phyloP scores from a whole-genome alignment of 1,140 invertebrate genomes.

The Tyrophagus putrescentiae region DNA sequence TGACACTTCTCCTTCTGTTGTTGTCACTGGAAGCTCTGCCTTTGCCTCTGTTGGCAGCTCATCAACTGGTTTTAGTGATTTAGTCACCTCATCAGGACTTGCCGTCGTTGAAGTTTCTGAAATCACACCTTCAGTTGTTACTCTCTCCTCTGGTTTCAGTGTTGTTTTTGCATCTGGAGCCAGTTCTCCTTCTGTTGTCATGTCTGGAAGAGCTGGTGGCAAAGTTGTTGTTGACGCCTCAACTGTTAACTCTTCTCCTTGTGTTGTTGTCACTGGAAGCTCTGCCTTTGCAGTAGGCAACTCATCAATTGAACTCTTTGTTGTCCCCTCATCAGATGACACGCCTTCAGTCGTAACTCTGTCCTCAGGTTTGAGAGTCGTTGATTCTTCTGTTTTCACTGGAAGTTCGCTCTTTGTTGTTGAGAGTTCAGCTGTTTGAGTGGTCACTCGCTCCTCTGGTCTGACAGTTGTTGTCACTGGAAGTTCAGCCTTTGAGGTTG shows the following conservation, averaged over 20 bases:
- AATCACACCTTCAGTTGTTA: neutral
- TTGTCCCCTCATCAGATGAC: neutral
- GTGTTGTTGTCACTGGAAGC: neutral
- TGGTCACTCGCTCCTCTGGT: neutral
- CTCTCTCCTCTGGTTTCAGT: neutral
- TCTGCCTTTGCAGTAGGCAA: neutral
- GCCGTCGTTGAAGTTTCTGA: neutral
- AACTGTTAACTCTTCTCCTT: neutral
- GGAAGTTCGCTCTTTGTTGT: too few species aligned
- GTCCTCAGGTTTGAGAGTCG: too few species aligned
- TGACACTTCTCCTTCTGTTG: neutral
- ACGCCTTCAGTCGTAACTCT: neutral
- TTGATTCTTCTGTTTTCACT: too few species aligned
- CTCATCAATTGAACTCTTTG: neutral
- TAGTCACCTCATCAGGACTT: neutral
- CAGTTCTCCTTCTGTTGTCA: neutral
- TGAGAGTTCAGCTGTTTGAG: too few species aligned
- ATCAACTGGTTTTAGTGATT: too few species aligned
- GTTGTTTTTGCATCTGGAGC: neutral
- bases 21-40: too few species aligned
- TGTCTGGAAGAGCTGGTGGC: constrained; percentile 3
- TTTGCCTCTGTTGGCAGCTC: too few species aligned
- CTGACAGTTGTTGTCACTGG: too few species aligned
- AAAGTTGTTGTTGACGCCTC: too few species aligned
- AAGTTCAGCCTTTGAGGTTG: neutral